Base-by-base conservation (phyloP, 2,113 vertebrate species). In the Tursiops truncatus region DNA sequence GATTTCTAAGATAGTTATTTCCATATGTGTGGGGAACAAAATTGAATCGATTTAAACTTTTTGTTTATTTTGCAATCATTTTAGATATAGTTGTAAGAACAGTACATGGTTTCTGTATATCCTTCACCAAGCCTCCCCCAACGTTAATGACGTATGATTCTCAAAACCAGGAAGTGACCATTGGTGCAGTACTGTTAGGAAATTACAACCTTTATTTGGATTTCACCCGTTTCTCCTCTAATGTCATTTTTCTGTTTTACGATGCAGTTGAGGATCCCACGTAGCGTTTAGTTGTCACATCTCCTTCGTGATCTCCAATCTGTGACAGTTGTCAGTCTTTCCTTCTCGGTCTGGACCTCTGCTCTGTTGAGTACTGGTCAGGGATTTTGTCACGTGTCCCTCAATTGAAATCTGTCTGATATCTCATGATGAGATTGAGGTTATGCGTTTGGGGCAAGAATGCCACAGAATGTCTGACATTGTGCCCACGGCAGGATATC, bases 31-130 rank as follows among this genome's bases (percentile, higher is more conserved):
- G 44, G 44, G 6, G 53, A 89, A 47, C 68, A 38, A 73, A 62
- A 91, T 93, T 91, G 33, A 58, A 36, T 67, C 33, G 12, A 20
- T 71, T 89, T 70, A 91, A 80, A 70, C 33, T 77, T 86, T 92
- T 26, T 77, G 20, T 65, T 94, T 67, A n/a, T 56, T 95, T 95
- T 60, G 33, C 86, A 81, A 65, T 53, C 58, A 70, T 92, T 92
- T 91, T 83, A 50, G 33, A 84, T 21, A 62, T 63, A 77, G 31
- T 50, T 73, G 33, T 84, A 44, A 88, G 92, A 71, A 71, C 26
- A 60, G 41, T 28, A 73, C 56, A 26, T n/a, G 44, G 12, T 79
- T 92, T 23, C n/a, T 56, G 3, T 80, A 36, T 13, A 13, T 18
- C 33, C 60, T 80, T 96, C 74, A 79, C 63, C 80, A 86, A 82